These are phyloP conservation scores for Acridotheres tristis DNA, from an alignment of 2,797 vertebrate genomes.

Conservation along the genomic window DNA sequence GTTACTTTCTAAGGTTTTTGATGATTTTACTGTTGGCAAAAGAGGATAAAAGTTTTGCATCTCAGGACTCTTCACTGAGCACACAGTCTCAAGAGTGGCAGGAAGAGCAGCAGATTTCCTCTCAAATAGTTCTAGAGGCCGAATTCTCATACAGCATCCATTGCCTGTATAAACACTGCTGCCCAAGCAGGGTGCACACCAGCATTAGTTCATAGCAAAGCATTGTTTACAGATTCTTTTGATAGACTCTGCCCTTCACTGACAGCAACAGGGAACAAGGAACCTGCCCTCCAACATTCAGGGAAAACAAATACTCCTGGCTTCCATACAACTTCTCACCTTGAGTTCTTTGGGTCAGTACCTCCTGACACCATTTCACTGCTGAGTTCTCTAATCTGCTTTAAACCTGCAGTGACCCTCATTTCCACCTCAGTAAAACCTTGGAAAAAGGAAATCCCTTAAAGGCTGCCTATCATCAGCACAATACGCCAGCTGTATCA, in stretches of 20 bases:
- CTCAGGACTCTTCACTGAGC: background rate
- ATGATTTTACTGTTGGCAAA: background rate
- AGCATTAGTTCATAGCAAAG: background rate
- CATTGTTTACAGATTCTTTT: background rate
- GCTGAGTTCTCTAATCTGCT: background rate
- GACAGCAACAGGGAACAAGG: background rate
- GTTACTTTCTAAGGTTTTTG: background rate
- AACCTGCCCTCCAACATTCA: background rate
- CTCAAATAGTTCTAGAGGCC: background rate
- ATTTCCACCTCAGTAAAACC: background rate
- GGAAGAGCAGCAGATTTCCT: background rate
- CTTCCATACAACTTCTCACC: background rate
- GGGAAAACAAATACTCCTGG: background rate
- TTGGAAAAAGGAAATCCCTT: background rate
- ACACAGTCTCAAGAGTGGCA: accelerated
- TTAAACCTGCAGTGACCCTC: background rate
- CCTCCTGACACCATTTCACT: background rate
- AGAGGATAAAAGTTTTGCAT: background rate
- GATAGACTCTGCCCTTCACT: background rate
- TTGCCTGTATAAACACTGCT: background rate
- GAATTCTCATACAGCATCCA: background rate
- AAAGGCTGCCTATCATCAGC: background rate
- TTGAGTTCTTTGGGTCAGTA: background rate
- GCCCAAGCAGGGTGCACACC: background rate
- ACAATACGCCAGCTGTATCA: background rate